Evolutionary conservation across 2,797 vertebrate genomes (phyloP), one percentile per base, ranked within the genome.

Genomic region (Ataeniobius toweri): DNA sequence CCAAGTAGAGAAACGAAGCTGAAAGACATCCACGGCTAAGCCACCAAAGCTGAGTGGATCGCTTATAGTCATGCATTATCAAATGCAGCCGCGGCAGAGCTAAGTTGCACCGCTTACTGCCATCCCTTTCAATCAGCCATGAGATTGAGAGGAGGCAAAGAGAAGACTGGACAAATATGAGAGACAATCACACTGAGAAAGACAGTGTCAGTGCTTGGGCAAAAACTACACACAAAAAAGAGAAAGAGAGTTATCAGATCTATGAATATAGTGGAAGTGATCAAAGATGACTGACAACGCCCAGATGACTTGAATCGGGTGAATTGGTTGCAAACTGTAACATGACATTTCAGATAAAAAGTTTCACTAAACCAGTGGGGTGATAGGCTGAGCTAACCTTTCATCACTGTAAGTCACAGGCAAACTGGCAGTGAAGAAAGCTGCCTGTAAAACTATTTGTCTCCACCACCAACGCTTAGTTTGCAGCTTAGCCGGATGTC

Each of bases 21-120:
- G 79, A 90, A 74, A 85, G 78, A 86, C 79, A 81, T 81, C 71
- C 44, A 58, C 73, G 84, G 79, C 78, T 44, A 20, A 74, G 74
- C 86, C 77, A 71, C 83, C 61, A 8, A 86, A 77, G 75, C 85
- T 81, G 89, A 92, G 88, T 85, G 81, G 84, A 74, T 89, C 88
- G 87, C 88, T 90, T 88, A 89, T 81, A 87, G 87, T 85, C 80
- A 55, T 71, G 80, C 80, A 87, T 91, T 85, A 86, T 89, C 90
- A 90, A 90, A 89, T 80, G 81, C 73, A 75, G 77, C 83, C 74
- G 77, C 79, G 69, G 82, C 16, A 26, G 82, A 80, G 78, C 80
- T 81, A 82, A 73, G 84, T 77, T 89, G 53, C 77, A 26, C 69
- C 18, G 79, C 79, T 81, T 85, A 88, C 82, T 74, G 80, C 85